These are phyloP conservation scores for Echinarachnius parma DNA, from an alignment of 53 echinoderm and acorn worm genomes.

Conservation along the genomic window DNA sequence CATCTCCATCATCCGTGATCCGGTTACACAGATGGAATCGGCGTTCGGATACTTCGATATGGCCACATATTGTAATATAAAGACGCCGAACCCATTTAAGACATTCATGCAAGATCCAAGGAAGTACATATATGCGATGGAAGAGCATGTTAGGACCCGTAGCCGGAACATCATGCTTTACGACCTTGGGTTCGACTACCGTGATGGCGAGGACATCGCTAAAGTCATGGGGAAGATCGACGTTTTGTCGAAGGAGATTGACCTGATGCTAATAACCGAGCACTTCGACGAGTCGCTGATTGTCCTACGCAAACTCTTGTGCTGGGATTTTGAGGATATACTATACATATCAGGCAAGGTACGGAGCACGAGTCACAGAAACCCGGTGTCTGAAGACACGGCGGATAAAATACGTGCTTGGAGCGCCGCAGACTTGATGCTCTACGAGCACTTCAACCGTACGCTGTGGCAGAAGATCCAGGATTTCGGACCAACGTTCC, in stretches of 20 bases:
- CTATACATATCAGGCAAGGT: constrained; percentile 50
- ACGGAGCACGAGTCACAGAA: constrained; percentile 45
- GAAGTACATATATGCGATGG: constrained; percentile 20
- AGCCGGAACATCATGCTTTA: constrained; percentile 62
- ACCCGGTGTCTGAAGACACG: not conserved
- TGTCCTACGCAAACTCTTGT: constrained; percentile 48
- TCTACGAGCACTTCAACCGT: constrained; percentile 67
- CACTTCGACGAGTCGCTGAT: constrained; percentile 66
- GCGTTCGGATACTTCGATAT: constrained; percentile 73
- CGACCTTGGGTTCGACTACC: constrained; percentile 64
- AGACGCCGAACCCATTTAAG: constrained; percentile 29
- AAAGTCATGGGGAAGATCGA: constrained; percentile 40
- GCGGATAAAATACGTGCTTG: constrained; percentile 41
- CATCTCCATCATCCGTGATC: constrained; percentile 59
- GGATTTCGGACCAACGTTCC: constrained; percentile 47
- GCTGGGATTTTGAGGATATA: constrained; percentile 64
- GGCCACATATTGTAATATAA: constrained; percentile 34
- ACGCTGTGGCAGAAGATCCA: constrained; percentile 58
- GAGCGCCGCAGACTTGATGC: constrained; percentile 54
- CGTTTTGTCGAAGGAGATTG: constrained; percentile 48
- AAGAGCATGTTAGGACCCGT: constrained; percentile 48
- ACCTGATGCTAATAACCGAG: constrained; percentile 59
- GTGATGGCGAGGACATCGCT: constrained; percentile 21
- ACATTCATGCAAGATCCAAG: constrained; percentile 49
- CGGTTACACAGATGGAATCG: constrained; percentile 66